Evolutionary conservation across 2,888 invertebrate species (phyloP).

Genomic region (Hoplodrina blanda): DNA sequence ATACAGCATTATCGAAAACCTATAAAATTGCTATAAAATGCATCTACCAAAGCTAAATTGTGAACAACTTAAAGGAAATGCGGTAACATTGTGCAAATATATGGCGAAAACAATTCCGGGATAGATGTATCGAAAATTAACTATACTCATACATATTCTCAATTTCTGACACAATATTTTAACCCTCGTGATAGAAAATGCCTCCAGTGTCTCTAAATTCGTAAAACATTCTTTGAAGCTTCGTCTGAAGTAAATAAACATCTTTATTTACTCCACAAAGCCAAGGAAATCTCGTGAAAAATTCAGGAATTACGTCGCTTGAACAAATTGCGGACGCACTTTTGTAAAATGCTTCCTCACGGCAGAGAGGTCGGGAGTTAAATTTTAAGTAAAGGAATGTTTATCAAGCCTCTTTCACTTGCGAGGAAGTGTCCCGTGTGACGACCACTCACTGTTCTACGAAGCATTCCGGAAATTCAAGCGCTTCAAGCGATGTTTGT

Average conservation of each 20-base stretch:
- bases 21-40: constrained; percentile 27
- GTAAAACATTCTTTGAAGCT: constrained; percentile 6
- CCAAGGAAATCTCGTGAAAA: constrained; percentile 65
- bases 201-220: background rate
- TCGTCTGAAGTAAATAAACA: constrained; percentile 59
- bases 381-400: constrained; percentile 17
- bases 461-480: constrained; percentile 2
- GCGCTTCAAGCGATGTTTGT: constrained; percentile 4
- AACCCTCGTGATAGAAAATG: background rate
- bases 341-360: constrained; percentile 34
- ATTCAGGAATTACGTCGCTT: constrained; percentile 64
- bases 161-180: background rate
- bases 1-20: constrained; percentile 20
- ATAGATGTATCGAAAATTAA: background rate
- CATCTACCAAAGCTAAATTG: constrained; percentile 13
- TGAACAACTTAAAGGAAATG: constrained; percentile 11
- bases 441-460: constrained; percentile 1
- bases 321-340: constrained; percentile 64
- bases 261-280: constrained; percentile 48
- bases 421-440: background rate
- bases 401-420: constrained; percentile 13
- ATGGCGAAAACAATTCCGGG: background rate
- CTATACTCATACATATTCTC: background rate
- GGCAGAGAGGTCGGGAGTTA: constrained; percentile 9
- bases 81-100: constrained; percentile 1